Evolutionary conservation across 2,888 invertebrate genomes (phyloP).

Genomic region (Acheta domesticus): DNA sequence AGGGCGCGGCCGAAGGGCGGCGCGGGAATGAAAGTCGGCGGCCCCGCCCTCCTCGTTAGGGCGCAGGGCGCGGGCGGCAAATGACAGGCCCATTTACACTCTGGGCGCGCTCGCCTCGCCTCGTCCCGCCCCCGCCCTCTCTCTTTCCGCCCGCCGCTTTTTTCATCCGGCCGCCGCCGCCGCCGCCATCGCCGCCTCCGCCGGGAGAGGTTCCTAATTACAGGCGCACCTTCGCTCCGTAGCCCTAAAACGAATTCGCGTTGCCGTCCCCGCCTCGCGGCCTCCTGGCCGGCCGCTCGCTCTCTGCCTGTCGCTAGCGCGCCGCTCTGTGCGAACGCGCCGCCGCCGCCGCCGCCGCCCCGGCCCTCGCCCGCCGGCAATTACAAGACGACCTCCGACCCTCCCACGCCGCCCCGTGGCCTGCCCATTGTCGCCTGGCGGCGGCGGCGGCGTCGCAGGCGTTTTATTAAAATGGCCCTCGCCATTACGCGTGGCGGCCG

Average conservation of each 20-base stretch:
- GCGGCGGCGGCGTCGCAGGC: background rate
- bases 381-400: background rate
- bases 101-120: background rate
- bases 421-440: slow-evolving; percentile 1
- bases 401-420: background rate
- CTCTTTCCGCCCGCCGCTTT: background rate
- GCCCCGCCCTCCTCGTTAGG: slow-evolving; percentile 18
- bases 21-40: background rate
- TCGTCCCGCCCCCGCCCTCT: background rate
- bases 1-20: background rate
- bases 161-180: background rate
- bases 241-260: background rate
- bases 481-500: background rate
- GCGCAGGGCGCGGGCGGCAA: slow-evolving; percentile 24
- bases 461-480: slow-evolving; percentile 9
- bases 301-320: too few relatives aligned
- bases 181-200: background rate
- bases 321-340: too few relatives aligned
- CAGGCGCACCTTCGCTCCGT: background rate
- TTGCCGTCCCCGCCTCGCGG: background rate
- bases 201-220: background rate
- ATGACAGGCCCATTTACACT: slow-evolving; percentile 31
- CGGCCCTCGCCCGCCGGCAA: background rate
- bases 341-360: too few relatives aligned
- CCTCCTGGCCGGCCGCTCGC: too few relatives aligned